Evolutionary conservation across 2,113 vertebrate genomes (phyloP).

Genomic region (Aldabrachelys gigantea): DNA sequence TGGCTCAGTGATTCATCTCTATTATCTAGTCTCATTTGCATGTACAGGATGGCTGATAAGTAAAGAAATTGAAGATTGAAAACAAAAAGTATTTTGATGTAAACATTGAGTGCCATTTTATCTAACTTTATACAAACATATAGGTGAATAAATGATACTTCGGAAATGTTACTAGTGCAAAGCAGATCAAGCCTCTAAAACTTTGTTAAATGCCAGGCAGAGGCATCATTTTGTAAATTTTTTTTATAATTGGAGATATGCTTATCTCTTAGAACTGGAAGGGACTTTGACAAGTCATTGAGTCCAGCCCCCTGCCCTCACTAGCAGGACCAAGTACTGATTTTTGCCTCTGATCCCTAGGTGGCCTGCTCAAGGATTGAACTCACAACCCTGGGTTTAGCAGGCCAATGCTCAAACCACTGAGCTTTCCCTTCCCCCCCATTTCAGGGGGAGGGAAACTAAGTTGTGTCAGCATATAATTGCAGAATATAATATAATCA

Average conservation of each 20-base stretch:
- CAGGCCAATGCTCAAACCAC: no score
- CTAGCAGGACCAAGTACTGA: no score
- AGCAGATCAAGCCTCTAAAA: not conserved
- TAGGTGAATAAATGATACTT: not conserved
- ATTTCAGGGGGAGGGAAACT: not conserved
- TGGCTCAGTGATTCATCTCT: slow-evolving; percentile 2
- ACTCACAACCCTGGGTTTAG: no score
- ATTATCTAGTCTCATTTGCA: not conserved
- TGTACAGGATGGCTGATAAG: not conserved
- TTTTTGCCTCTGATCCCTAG: no score
- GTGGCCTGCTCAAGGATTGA: no score
- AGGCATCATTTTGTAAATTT: no score
- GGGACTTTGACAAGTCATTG: no score
- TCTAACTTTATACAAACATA: rapidly evolving
- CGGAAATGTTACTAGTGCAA: not conserved
- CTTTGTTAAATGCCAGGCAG: not conserved
- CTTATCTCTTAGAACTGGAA: no score
- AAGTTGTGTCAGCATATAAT: not conserved
- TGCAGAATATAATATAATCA: no score
- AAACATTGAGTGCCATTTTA: not conserved
- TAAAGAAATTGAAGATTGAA: not conserved
- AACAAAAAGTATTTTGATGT: not conserved
- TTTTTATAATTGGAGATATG: no score
- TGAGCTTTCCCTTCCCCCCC: no score
- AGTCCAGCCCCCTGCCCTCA: no score